phyloP scores from a whole-genome alignment of 1,140 invertebrate genomes.

The Nebria ingens region DNA sequence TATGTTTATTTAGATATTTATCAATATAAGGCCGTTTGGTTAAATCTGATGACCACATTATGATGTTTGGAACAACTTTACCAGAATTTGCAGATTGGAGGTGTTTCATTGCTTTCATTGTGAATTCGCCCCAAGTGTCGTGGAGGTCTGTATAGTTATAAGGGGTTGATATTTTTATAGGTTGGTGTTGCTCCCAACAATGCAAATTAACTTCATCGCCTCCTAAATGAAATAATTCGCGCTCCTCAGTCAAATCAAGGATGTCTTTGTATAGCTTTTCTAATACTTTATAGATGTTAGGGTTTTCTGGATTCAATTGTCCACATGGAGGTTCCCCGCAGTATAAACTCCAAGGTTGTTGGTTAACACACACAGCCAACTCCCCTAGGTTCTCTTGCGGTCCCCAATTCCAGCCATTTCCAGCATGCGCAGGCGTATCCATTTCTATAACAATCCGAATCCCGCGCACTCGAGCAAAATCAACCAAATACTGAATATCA shows the following conservation, averaged over 20 bases:
- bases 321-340: slow-evolving; percentile 77
- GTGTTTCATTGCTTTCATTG: slow-evolving; percentile 47
- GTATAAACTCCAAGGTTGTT: slow-evolving; percentile 63
- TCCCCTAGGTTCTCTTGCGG: slow-evolving; percentile 52
- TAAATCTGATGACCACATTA: slow-evolving; percentile 70
- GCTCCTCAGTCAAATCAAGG: slow-evolving; percentile 49
- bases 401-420: slow-evolving; percentile 72
- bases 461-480: slow-evolving; percentile 55
- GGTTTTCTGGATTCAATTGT: slow-evolving; percentile 70
- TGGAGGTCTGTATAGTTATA: slow-evolving; percentile 64
- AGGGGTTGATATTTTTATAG: slow-evolving; percentile 35
- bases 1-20: slow-evolving; percentile 47
- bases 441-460: slow-evolving; percentile 62
- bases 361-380: slow-evolving; percentile 60
- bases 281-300: slow-evolving; percentile 58
- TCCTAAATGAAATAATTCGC: slow-evolving; percentile 68
- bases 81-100: slow-evolving; percentile 55
- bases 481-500: slow-evolving; percentile 53
- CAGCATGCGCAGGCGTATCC: slow-evolving; percentile 72
- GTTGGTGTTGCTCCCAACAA: slow-evolving; percentile 56
- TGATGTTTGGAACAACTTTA: slow-evolving; percentile 46
- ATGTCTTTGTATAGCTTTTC: slow-evolving; percentile 56
- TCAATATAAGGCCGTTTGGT: slow-evolving; percentile 58
- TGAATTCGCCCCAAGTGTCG: slow-evolving; percentile 67
- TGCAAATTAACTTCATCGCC: slow-evolving; percentile 72